Evolutionary conservation across 2,888 invertebrate genomes (phyloP), one percentile per base, ranked within the genome.

Genomic region (Pseudococcus viburni): DNA sequence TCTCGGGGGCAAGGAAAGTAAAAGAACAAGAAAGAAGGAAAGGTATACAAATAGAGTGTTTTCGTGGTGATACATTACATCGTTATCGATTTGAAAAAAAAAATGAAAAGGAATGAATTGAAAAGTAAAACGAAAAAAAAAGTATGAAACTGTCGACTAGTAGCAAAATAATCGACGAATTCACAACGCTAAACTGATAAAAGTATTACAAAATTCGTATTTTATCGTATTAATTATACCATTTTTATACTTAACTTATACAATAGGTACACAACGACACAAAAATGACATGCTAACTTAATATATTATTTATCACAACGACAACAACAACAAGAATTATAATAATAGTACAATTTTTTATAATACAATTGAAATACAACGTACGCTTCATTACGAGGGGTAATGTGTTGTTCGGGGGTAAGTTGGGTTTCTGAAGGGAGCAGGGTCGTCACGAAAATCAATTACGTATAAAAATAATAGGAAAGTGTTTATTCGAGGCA

Each of bases 241-340:
- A 51, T 8, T 15, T 51, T 51, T 51, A 42, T 42, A 42, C 42
- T 42, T 42, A 51, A 51, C 48, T 51, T 51, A 51, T 55, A 55
- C 17, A 39, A 73, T 77, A 42, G 39, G n/a, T 77, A 77, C 42
- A 77, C 77, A 42, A 77, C 77, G 77, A 77, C 77, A 68, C 68
- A 68, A 68, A 42, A 68, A 68, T 68, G 39, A 77, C 77, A 77
- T 77, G 39, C 42, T 39, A 77, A 77, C 77, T 77, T 77, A 77
- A 77, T 39, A 77, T 77, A 39, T 77, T 39, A 77, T 77, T 77
- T 77, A 77, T 77, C 77, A 77, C 77, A 77, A 77, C 77, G 33
- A 68, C 68, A 68, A 68, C 26, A 68, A 68, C 26, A 26, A 68
- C 22, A 55, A 55, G 17, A n/a, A 55, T 55, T 55, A 55, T 55